Conservation (phyloP, 23 tunicate genomes). For the Clavelina lepadiformis region DNA sequence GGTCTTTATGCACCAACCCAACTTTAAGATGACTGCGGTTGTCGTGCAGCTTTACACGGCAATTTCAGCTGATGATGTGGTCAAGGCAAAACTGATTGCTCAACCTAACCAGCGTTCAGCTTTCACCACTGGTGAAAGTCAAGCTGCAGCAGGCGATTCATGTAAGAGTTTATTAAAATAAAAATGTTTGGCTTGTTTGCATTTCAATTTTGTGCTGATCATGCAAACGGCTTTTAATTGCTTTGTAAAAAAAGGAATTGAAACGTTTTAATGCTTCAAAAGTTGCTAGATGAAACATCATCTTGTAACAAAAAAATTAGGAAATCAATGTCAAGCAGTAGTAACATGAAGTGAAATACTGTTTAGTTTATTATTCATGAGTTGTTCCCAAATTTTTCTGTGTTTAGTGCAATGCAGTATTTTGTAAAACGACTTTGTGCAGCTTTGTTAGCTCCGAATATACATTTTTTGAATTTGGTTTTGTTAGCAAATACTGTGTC, state of each 20-base stretch:
- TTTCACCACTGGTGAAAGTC: neutral
- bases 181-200: neutral
- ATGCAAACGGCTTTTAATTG: neutral
- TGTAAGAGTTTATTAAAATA: neutral
- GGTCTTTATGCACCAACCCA: neutral
- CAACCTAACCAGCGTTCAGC: slow-evolving; percentile 10
- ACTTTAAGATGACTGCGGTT: neutral
- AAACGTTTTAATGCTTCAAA: neutral
- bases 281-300: too few species aligned
- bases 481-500: too few species aligned
- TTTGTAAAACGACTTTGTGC: too few species aligned
- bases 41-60: neutral
- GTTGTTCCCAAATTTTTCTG: too few species aligned
- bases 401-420: too few species aligned
- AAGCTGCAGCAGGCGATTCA: neutral
- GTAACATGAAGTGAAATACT: too few species aligned
- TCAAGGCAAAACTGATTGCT: neutral
- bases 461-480: too few species aligned
- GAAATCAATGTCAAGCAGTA: too few species aligned
- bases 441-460: too few species aligned
- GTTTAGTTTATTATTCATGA: too few species aligned
- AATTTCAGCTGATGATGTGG: neutral
- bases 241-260: slow-evolving; percentile 1
- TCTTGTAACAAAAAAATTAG: too few species aligned
- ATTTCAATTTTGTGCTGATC: neutral